Base-by-base conservation (phyloP, 2,113 vertebrate genomes). In the Tympanuchus pallidicinctus region DNA sequence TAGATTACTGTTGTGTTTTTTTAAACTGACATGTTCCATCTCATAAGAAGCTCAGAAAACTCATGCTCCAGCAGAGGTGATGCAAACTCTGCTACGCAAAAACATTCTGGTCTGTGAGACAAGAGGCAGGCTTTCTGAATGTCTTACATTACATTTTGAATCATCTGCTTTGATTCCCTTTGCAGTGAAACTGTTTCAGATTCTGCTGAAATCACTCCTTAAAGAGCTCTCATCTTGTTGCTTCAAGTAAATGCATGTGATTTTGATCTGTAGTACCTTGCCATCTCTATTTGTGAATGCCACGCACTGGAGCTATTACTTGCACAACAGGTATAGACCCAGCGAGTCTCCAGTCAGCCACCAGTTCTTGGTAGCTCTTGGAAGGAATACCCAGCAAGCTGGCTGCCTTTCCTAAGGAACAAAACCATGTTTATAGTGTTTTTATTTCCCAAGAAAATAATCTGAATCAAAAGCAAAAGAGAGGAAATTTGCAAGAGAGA, bases 1-100 rank as follows among this genome's bases (percentile, higher is more conserved):
- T 57, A 38, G 54, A 69, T 91, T 65, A 82, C 5, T 76, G 10
- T 2, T 69, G 48, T 48, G 24, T 38, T 67, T 12, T 30, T 69
- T 52, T 24, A 20, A 84, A 78, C 28, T 75, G 84, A 57, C 52
- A n/a, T 21, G 7, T 38, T 61, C 38, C n/a, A 30, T 69, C 43
- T 85, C 52, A 86, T 54, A 66, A 79, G 89, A 96, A 89, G 40
- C 87, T 89, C 89, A 91, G 74, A 69, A 94, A 48, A 48, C 3
- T 2, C 54, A 8, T 38, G 2, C 40, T 38, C 38, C n/a, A 74
- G 36, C n/a, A 73, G 76, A 59, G 38, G 0, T 65, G 59, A 88
- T 40, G 25, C 59, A 85, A 92, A 73, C 14, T 40, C 69, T 61
- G 13, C 40, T 52, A 3, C 52, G 57, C 25, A 75, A 72, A 72